phyloP scores from a whole-genome alignment of 1,140 invertebrate species.

The Odontomachus brunneus region DNA sequence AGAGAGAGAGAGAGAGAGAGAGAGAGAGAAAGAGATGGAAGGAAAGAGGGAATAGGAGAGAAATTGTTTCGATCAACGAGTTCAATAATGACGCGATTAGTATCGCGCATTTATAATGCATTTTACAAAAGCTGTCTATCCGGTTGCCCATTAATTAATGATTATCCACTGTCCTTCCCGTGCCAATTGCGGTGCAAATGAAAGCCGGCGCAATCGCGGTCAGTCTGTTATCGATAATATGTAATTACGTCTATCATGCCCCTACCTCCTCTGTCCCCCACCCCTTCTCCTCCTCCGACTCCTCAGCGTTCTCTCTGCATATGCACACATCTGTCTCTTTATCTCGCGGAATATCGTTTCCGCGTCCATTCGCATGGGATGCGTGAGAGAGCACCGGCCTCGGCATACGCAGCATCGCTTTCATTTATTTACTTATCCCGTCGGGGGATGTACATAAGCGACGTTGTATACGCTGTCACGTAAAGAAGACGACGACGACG shows the following conservation, averaged over 20 bases:
- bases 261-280: not conserved
- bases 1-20: not conserved
- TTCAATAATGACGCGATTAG: conserved; percentile 46
- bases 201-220: conserved; percentile 51
- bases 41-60: too few species aligned
- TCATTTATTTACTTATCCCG: conserved; percentile 45
- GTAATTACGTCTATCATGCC: conserved; percentile 48
- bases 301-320: too few species aligned
- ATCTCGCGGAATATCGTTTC: not conserved
- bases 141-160: conserved; percentile 50
- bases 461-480: conserved; percentile 28
- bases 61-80: conserved; percentile 30
- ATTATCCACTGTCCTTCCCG: conserved; percentile 39
- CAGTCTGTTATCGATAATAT: conserved; percentile 54
- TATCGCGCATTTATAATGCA: conserved; percentile 50
- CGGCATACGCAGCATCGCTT: conserved; percentile 4
- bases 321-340: conserved; percentile 8
- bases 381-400: too few species aligned
- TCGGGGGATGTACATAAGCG: not conserved
- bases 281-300: too few species aligned
- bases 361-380: too few species aligned
- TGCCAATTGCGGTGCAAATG: conserved; percentile 37
- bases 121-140: conserved; percentile 46
- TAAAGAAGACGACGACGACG: conserved; percentile 36
- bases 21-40: not conserved